Conservation (phyloP, 1,140 invertebrate genomes). For the Drosophila truncata region DNA sequence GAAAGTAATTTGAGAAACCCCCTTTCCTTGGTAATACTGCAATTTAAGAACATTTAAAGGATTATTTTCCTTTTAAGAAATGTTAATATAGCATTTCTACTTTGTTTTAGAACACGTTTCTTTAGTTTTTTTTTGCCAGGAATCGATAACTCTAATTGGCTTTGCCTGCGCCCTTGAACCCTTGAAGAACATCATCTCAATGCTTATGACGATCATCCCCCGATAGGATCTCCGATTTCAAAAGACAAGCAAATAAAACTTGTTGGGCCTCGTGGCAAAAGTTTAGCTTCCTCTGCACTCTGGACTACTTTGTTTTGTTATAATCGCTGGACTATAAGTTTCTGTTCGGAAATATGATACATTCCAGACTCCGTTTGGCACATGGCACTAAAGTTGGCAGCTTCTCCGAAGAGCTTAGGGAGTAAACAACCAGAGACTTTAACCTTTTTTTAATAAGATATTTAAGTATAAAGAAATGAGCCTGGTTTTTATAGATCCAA, state of each 20-base stretch:
- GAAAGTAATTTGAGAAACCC: neutral
- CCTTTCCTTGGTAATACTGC: neutral
- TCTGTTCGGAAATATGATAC: slow-evolving; percentile 25
- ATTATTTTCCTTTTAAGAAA: neutral
- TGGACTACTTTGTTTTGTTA: slow-evolving; percentile 15
- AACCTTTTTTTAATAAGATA: neutral
- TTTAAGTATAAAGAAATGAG: neutral
- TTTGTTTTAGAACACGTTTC: neutral
- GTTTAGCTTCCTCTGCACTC: slow-evolving; percentile 2
- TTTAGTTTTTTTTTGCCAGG: neutral
- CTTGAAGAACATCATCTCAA: neutral
- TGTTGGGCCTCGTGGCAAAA: neutral
- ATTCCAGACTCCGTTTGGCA: neutral
- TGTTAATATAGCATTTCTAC: neutral
- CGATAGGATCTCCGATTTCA: slow-evolving; percentile 25
- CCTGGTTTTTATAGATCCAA: neutral
- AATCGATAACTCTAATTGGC: slow-evolving; percentile 19
- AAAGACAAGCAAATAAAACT: slow-evolving; percentile 18
- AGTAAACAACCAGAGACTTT: neutral
- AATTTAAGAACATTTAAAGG: neutral
- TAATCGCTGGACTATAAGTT: neutral
- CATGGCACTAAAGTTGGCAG: neutral
- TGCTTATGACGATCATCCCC: slow-evolving; percentile 5
- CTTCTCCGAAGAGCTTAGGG: neutral
- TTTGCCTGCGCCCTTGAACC: slow-evolving; percentile 23